A percentile compares a stretch with the other conserved stretches of the same genome.
These are phyloP conservation scores for Neosalanx taihuensis DNA, from an alignment of 2,797 vertebrate genomes.

Conservation along the genomic window DNA sequence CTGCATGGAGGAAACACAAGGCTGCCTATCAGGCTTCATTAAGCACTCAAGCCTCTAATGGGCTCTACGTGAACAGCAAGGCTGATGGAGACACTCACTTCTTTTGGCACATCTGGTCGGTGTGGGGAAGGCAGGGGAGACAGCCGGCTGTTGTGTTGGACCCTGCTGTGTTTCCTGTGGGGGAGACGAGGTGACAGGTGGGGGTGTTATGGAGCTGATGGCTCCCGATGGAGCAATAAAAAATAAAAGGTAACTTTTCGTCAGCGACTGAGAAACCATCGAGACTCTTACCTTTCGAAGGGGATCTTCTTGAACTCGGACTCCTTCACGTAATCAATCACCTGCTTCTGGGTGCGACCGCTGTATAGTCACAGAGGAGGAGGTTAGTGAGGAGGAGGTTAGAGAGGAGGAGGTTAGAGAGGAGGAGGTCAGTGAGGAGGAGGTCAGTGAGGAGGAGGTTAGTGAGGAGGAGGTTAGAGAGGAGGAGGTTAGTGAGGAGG, in stretches of 20 bases:
- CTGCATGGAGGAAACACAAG: slow-evolving; percentile 2
- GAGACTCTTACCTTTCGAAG: slow-evolving; percentile 87
- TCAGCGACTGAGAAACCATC: slow-evolving; percentile 8
- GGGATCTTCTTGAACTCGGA: slow-evolving; percentile 96
- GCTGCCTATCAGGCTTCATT: background rate
- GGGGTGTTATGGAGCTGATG: slow-evolving; percentile 13
- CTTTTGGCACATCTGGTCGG: slow-evolving; percentile 87
- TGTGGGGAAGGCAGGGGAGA: slow-evolving; percentile 80
- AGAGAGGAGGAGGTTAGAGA: background rate
- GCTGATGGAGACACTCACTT: slow-evolving; percentile 76
- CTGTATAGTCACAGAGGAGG: slow-evolving; percentile 56
- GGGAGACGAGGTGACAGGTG: slow-evolving; percentile 35
- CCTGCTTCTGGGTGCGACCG: slow-evolving; percentile 97
- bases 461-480: background rate
- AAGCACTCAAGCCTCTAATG: background rate
- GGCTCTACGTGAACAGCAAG: background rate
- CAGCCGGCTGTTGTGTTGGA: slow-evolving; percentile 84
- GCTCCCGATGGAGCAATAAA: no score
- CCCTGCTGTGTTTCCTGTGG: slow-evolving; percentile 94
- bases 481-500: background rate
- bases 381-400: no score
- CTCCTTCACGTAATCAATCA: slow-evolving; percentile 95
- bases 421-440: background rate
- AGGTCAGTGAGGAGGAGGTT: background rate
- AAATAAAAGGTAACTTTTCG: background rate